A percentile compares a stretch with the other conserved stretches of the same genome.
These are phyloP conservation scores for Schizopygopsis pylzovi DNA, from an alignment of 2,797 vertebrate genomes.

Conservation along the genomic window DNA sequence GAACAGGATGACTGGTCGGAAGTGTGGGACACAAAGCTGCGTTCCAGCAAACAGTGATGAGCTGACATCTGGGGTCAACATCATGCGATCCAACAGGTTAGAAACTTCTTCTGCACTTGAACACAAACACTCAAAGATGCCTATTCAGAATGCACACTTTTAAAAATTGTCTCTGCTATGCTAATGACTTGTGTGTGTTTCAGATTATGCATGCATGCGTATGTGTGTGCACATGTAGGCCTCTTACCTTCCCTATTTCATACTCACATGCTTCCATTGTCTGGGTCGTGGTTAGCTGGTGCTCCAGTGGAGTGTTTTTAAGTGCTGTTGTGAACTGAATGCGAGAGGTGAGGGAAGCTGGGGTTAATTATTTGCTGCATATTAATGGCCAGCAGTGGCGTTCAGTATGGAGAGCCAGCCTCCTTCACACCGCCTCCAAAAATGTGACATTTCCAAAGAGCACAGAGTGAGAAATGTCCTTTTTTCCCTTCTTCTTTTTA, in stretches of 20 bases:
- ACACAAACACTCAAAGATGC: constrained; percentile 6
- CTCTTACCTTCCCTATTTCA: constrained; percentile 27
- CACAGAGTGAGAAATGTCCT: constrained; percentile 61
- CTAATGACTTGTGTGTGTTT: background rate
- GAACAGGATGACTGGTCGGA: constrained; percentile 49
- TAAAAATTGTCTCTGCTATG: background rate
- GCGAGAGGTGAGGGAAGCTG: constrained; percentile 42
- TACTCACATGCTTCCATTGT: constrained; percentile 38
- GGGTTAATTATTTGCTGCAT: constrained; percentile 62
- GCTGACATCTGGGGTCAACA: constrained; percentile 45
- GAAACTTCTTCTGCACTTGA: background rate
- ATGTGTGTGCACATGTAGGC: background rate
- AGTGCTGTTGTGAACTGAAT: constrained; percentile 48
- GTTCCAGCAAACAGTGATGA: constrained; percentile 21
- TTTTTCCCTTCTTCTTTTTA: constrained; percentile 16
- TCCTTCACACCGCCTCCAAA: constrained; percentile 59
- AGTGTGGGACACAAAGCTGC: constrained; percentile 35
- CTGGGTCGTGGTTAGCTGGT: constrained; percentile 33
- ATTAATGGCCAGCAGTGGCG: constrained; percentile 58
- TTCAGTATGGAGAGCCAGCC: constrained; percentile 51
- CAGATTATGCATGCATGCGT: constrained; percentile 7
- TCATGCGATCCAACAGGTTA: constrained; percentile 19
- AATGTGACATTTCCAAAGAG: constrained; percentile 66
- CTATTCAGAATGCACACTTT: background rate
- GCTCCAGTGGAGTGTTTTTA: constrained; percentile 52